These are phyloP conservation scores for Phragmatobia fuliginosa DNA, from an alignment of 2,888 invertebrate species.

Conservation along the genomic window DNA sequence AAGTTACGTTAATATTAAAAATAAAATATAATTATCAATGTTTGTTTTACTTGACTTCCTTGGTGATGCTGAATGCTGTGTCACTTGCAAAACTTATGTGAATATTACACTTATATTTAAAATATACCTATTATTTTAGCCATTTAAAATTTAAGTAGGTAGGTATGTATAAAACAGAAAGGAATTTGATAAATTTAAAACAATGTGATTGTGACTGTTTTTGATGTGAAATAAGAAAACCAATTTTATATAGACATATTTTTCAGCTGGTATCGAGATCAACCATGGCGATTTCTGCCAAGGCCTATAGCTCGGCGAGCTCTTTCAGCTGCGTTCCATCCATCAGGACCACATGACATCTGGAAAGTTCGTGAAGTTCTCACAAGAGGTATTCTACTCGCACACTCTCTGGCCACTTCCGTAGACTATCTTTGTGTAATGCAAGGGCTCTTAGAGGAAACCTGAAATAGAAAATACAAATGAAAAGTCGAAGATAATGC, in stretches of 20 bases:
- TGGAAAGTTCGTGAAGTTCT: slow-evolving; percentile 82
- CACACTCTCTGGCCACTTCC: slow-evolving; percentile 81
- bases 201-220: neutral
- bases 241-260: neutral
- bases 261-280: slow-evolving; percentile 72
- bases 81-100: too few relatives aligned
- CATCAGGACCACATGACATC: slow-evolving; percentile 59
- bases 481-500: neutral
- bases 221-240: neutral
- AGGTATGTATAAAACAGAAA: too few relatives aligned
- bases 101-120: too few relatives aligned
- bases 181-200: too few relatives aligned
- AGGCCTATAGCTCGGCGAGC: slow-evolving; percentile 63
- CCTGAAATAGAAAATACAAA: slow-evolving; percentile 41
- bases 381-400: slow-evolving; percentile 75
- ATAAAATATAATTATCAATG: too few relatives aligned
- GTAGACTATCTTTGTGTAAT: slow-evolving; percentile 82
- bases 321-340: slow-evolving; percentile 56
- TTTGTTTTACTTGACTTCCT: too few relatives aligned
- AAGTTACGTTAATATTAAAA: too few relatives aligned
- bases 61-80: too few relatives aligned
- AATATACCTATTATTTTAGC: too few relatives aligned
- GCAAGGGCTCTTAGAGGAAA: slow-evolving; percentile 79
- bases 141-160: too few relatives aligned
- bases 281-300: slow-evolving; percentile 73